Conservation (phyloP, 2,888 invertebrate species). For the Synergus laeviventris region DNA sequence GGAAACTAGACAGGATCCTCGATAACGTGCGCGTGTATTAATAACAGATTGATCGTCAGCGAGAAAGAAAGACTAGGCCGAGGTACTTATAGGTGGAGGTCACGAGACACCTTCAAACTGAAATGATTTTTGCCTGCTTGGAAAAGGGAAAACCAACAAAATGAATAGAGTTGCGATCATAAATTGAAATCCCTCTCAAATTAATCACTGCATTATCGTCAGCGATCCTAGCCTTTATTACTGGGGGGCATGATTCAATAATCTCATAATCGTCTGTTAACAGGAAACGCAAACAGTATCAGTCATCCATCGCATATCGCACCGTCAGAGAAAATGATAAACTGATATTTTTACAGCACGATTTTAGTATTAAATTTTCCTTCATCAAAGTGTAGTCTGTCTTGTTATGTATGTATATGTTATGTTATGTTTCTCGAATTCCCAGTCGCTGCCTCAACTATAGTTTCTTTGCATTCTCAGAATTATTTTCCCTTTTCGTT, state of each 20-base stretch:
- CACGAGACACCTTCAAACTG: constrained; percentile 51
- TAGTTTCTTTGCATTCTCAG: no score
- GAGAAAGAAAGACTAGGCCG: constrained; percentile 48
- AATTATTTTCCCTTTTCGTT: no score
- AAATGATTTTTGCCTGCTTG: constrained; percentile 42
- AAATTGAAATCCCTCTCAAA: constrained; percentile 13
- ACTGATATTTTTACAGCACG: no score
- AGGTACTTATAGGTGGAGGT: constrained; percentile 46
- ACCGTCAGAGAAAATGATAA: no score
- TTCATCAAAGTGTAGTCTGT: no score
- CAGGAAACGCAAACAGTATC: constrained; percentile 22
- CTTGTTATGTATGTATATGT: no score
- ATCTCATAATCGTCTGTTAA: constrained; percentile 37
- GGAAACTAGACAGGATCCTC: constrained; percentile 60
- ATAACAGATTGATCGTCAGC: constrained; percentile 63
- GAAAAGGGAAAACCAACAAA: not conserved
- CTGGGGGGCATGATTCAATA: constrained; percentile 34
- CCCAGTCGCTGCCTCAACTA: no score
- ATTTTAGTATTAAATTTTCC: no score
- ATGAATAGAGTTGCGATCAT: not conserved
- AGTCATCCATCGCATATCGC: not conserved
- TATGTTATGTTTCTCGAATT: no score
- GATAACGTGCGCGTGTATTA: constrained; percentile 63
- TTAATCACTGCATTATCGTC: constrained; percentile 33
- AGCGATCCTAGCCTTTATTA: constrained; percentile 35